Percentiles rank a stretch among this genome's conserved stretches.
Evolutionary conservation across 2,888 invertebrate genomes (phyloP).

Genomic region (Ariolimax columbianus): DNA sequence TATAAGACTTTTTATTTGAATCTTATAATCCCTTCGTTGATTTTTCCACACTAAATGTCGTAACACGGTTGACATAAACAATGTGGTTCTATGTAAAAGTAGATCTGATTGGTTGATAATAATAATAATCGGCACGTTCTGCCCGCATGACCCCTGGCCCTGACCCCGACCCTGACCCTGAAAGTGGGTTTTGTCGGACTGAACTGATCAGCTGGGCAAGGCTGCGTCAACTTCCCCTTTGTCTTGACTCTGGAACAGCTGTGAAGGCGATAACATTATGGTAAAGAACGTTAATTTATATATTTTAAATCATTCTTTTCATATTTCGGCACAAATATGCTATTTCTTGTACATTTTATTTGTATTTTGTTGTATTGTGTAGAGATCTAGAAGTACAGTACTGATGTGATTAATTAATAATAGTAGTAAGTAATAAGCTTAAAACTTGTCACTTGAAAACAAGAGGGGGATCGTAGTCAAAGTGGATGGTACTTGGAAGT

Average conservation of each 20-base stretch:
- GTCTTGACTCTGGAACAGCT: not conserved
- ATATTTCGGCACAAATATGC: not conserved
- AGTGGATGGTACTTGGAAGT: too few species aligned
- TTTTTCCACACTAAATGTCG: conserved; percentile 14
- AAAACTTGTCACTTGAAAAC: too few species aligned
- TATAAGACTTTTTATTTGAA: not conserved
- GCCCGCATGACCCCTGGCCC: conserved; percentile 39
- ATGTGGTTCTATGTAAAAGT: not conserved
- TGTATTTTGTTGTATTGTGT: not conserved
- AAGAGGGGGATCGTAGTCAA: too few species aligned
- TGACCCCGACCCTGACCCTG: conserved; percentile 42
- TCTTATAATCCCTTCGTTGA: not conserved
- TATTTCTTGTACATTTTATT: not conserved
- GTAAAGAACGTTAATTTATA: not conserved
- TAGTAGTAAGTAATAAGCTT: too few species aligned
- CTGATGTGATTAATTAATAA: too few species aligned
- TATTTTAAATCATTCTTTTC: not conserved
- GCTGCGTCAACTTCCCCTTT: not conserved
- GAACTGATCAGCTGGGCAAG: conserved; percentile 22
- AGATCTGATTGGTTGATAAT: conserved; percentile 26
- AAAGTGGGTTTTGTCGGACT: not conserved
- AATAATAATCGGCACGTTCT: conserved; percentile 42
- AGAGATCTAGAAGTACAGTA: too few species aligned
- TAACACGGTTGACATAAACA: conserved; percentile 25
- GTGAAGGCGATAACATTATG: not conserved